Evolutionary conservation across 2,888 invertebrate genomes (phyloP), one percentile per base, ranked within the genome.

Genomic region (Drosophila niveifrons): DNA sequence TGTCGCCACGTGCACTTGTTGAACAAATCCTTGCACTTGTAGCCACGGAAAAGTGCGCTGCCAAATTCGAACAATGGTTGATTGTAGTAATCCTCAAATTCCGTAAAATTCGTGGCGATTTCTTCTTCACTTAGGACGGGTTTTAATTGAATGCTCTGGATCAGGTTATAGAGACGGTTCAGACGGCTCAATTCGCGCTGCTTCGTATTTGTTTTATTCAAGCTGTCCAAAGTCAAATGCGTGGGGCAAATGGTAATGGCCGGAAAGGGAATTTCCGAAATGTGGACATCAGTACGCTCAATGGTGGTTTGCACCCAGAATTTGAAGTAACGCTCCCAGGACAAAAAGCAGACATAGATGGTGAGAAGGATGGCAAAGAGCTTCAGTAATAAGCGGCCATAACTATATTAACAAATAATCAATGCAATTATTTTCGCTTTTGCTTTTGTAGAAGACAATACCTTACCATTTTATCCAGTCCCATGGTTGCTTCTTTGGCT

Each of bases 231-330:
- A 7, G 47, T 23, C 7, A 72, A n/a, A 29, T 59, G 58, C 1
- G 84, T 23, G 0, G 91, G 90, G 9, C 89, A 91, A 44, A 90
- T 75, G 3, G 86, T 89, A 3, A 91, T 73, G 3, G 86, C 88
- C n/a, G 91, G 90, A 50, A 90, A 90, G 1, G 75, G 57, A 48
- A 90, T 90, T 74, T 87, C 82, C 11, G 91, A 89, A n/a, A 91
- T 79, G 44, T 90, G 91, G 4, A 90, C 72, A 53, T 90, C 90
- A 1, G 90, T 90, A 9, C 89, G 79, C 41, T 89, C 88, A n/a
- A 90, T 91, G 11, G 88, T 79, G 17, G 90, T 90, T 52, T 91
- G 88, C 1, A 88, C 89, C 88, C 89, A 90, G 59, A 75, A 86
- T 47, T 69, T 63, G 13, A 90, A 90, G 28, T 90, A 90, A 2